A percentile compares a stretch with the other conserved stretches of the same genome.
Conservation (phyloP, 2,113 vertebrate genomes). For the Pteronura brasiliensis region DNA sequence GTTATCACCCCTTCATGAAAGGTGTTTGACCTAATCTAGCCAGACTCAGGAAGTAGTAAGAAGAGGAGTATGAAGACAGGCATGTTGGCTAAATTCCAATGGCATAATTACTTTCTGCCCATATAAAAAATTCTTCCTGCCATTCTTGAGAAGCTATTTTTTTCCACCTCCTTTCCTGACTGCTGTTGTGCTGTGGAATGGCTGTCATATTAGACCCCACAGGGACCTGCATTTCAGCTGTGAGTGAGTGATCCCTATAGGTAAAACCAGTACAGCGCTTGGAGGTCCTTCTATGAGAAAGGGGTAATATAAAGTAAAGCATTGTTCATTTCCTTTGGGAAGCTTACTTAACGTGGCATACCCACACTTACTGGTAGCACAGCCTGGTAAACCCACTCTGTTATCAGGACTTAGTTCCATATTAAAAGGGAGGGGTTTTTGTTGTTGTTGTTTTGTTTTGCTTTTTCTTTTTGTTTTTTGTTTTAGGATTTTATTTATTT, state of each 20-base stretch:
- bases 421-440: background rate
- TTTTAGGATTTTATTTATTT: no score
- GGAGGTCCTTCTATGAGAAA: background rate
- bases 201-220: background rate
- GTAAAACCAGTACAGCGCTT: background rate
- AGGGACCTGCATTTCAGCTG: background rate
- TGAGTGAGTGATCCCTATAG: background rate
- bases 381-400: background rate
- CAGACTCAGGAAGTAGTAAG: background rate
- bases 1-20: background rate
- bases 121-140: background rate
- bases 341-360: background rate
- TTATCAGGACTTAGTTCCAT: background rate
- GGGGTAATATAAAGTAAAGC: background rate
- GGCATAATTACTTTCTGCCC: background rate
- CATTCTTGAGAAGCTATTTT: conserved; percentile 23
- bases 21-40: background rate
- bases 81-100: background rate
- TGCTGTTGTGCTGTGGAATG: background rate
- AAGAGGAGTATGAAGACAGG: background rate
- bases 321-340: background rate
- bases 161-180: background rate
- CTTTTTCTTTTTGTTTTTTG: no score
- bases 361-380: background rate
- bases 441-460: no score